Evolutionary conservation across 2,113 vertebrate genomes (phyloP).

Genomic region (Agapornis roseicollis): DNA sequence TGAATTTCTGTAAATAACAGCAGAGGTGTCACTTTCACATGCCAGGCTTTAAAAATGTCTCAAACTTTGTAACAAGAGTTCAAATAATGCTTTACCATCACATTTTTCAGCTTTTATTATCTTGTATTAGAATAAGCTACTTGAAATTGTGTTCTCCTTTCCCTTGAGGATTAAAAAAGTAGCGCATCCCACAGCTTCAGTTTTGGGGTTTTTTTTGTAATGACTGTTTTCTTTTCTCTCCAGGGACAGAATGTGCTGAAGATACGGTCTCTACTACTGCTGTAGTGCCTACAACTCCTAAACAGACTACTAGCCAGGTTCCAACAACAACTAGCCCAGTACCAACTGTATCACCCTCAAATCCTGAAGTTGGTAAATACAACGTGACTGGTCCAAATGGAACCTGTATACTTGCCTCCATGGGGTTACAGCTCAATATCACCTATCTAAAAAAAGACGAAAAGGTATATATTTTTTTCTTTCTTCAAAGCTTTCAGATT

Average conservation of each 20-base stretch:
- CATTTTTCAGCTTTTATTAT: background rate
- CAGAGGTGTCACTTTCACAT: background rate
- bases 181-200: background rate
- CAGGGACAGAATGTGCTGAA: constrained; percentile 83
- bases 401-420: constrained; percentile 84
- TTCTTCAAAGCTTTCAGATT: background rate
- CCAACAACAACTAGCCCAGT: constrained; percentile 23
- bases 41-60: background rate
- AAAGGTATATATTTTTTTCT: constrained; percentile 44
- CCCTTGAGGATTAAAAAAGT: background rate
- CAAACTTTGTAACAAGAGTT: background rate
- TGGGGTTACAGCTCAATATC: constrained; percentile 89
- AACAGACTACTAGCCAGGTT: constrained; percentile 10
- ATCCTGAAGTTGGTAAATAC: constrained; percentile 75
- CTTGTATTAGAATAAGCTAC: background rate
- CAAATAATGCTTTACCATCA: background rate
- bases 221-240: background rate
- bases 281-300: background rate
- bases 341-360: constrained; percentile 43
- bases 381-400: constrained; percentile 74
- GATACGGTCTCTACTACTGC: constrained; percentile 66
- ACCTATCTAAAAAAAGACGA: constrained; percentile 77
- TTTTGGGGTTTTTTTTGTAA: background rate
- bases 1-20: background rate
- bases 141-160: background rate